Percentiles rank a stretch among this genome's conserved stretches.
phyloP scores from a whole-genome alignment of 2,888 invertebrate genomes.

The Scotopteryx bipunctaria region DNA sequence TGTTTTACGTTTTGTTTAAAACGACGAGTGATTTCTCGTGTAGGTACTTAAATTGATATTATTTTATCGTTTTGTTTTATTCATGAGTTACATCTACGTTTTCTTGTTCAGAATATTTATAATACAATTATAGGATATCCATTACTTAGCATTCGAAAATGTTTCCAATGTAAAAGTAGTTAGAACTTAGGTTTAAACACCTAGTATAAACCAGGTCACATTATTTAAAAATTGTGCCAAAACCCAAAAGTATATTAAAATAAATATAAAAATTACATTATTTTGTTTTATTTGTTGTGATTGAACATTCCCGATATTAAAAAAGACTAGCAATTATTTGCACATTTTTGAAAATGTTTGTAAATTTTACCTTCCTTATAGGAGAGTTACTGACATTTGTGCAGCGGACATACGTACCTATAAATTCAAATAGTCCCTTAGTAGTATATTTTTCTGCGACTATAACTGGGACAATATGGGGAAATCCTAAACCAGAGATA shows the following conservation, averaged over 20 bases:
- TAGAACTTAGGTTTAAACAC: conserved; percentile 78
- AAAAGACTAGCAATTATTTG: neutral
- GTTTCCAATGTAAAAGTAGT: conserved; percentile 70
- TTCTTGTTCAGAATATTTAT: conserved; percentile 42
- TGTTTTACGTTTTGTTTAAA: conserved; percentile 32
- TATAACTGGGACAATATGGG: no score
- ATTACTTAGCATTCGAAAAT: conserved; percentile 59
- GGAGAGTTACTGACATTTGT: no score
- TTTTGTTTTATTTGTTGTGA: conserved; percentile 46
- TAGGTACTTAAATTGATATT: conserved; percentile 46
- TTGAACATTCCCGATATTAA: neutral
- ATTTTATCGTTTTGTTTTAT: conserved; percentile 39
- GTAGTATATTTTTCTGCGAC: no score
- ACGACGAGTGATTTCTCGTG: conserved; percentile 37
- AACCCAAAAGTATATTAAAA: conserved; percentile 83
- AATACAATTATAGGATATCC: conserved; percentile 39
- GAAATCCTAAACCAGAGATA: no score
- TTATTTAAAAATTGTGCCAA: conserved; percentile 82
- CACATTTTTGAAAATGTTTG: no score
- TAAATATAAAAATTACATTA: conserved; percentile 61
- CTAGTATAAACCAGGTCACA: conserved; percentile 80
- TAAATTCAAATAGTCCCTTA: no score
- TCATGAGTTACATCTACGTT: conserved; percentile 41
- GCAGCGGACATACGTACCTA: no score
- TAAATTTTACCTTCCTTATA: no score